Conservation (phyloP, 2,888 invertebrate species). For the Bimastos eiseni region DNA sequence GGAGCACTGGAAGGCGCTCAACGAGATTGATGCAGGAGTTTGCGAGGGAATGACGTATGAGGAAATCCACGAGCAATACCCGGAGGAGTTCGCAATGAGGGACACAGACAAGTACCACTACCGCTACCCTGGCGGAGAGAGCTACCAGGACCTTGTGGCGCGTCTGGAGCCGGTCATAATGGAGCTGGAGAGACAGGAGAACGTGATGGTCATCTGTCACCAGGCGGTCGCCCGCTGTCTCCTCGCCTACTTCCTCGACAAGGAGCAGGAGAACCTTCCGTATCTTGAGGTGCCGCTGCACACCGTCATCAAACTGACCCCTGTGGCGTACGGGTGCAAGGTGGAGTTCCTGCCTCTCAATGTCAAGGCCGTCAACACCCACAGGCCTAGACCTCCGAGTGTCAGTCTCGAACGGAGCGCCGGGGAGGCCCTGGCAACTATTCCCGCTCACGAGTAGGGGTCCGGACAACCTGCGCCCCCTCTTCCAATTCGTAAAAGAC, state of each 20-base stretch:
- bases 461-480: background rate
- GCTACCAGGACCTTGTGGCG: constrained; percentile 85
- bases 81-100: constrained; percentile 87
- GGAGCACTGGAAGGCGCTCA: constrained; percentile 96
- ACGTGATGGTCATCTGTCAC: constrained; percentile 66
- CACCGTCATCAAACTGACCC: constrained; percentile 84
- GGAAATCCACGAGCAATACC: constrained; percentile 86
- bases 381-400: constrained; percentile 57
- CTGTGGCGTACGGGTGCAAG: constrained; percentile 82
- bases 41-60: constrained; percentile 76
- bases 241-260: constrained; percentile 87
- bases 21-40: constrained; percentile 89
- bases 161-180: constrained; percentile 88
- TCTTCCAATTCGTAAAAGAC: background rate
- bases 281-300: constrained; percentile 69
- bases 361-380: constrained; percentile 88
- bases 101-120: constrained; percentile 86
- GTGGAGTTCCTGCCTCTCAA: constrained; percentile 83
- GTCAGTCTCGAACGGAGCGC: constrained; percentile 25
- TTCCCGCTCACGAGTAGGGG: constrained; percentile 28
- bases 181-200: constrained; percentile 76
- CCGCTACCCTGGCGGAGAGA: constrained; percentile 66
- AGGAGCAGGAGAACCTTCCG: constrained; percentile 61
- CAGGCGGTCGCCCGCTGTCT: constrained; percentile 86
- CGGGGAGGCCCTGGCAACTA: constrained; percentile 32